Base-by-base conservation (phyloP, 2,888 invertebrate genomes). In the Ennomos erosarius region DNA sequence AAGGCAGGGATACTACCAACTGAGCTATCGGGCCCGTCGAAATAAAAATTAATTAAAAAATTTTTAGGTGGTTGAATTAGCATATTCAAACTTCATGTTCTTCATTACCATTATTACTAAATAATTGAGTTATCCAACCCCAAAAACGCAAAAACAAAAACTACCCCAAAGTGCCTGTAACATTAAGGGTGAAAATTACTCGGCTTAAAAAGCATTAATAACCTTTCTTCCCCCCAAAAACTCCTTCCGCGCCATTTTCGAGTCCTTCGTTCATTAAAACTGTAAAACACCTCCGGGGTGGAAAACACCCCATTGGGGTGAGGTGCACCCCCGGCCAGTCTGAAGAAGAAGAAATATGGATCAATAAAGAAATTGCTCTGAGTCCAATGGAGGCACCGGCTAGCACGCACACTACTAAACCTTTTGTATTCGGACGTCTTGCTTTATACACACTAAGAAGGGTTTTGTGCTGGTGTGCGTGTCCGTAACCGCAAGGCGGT, bases 281-380 rank as follows among this genome's bases (percentile, higher is more conserved):
- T 90, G 90, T 90, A 91, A 91, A 90, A 90, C 90, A 89, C 87
- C 84, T 82, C 84, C 77, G 77, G 76, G 76, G 68, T 62, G 67
- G 62, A 64, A 57, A 56, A 33, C 35, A 10, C 33, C 53, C 50
- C 49, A 46, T 37, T 33, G 59, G 57, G 65, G 65, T 68, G 63
- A 69, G 47, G 55, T 38, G 45, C 12, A 61, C 76, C 73, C 59
- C 75, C 82, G 87, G 86, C 71, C 86, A 87, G 89, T 88, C 88
- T 89, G 79, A 90, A 91, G 91, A 91, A 90, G 87, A 92, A 92
- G 92, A 92, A 92, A 92, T 92, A 92, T 92, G 92, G 92, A 92
- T 92, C 92, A 90, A 92, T 92, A 92, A 92, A 92, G 92, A 92
- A 92, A 92, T 92, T 84, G 90, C 91, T 81, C 81, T 59, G 86